Evolutionary conservation across 2,797 vertebrate species (phyloP).

Genomic region (Cossypha niveicapilla): DNA sequence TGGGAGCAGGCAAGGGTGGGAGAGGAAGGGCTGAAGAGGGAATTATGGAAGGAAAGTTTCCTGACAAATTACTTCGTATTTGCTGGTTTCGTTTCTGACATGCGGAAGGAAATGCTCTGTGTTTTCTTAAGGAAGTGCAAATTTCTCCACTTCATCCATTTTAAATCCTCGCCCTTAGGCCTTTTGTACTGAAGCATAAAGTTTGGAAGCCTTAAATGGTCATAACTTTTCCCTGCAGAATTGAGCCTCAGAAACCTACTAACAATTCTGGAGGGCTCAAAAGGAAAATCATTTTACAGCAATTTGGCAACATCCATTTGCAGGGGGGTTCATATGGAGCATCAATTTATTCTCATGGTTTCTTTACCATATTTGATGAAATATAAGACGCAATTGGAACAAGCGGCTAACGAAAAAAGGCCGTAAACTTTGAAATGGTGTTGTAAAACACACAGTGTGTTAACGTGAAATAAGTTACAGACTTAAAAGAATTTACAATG

Average conservation of each 20-base stretch:
- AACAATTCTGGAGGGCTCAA: constrained; percentile 77
- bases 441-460: constrained; percentile 66
- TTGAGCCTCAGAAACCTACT: constrained; percentile 79
- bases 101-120: constrained; percentile 88
- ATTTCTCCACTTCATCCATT: constrained; percentile 93
- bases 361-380: constrained; percentile 82
- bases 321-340: constrained; percentile 74
- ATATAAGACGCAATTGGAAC: constrained; percentile 74
- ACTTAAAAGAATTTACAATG: constrained; percentile 52
- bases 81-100: constrained; percentile 85
- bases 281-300: constrained; percentile 83
- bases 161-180: constrained; percentile 84
- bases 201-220: constrained; percentile 85
- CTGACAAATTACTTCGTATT: constrained; percentile 89
- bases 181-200: constrained; percentile 84
- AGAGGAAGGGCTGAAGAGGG: constrained; percentile 73
- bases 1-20: constrained; percentile 62
- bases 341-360: constrained; percentile 79
- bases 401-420: constrained; percentile 72
- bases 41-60: constrained; percentile 81
- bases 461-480: constrained; percentile 67
- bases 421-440: constrained; percentile 70
- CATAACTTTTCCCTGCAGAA: constrained; percentile 84
- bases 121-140: constrained; percentile 95
- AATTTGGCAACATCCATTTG: constrained; percentile 76